phyloP scores from a whole-genome alignment of 2,888 invertebrate genomes.

The Leptinotarsa tumamoca region DNA sequence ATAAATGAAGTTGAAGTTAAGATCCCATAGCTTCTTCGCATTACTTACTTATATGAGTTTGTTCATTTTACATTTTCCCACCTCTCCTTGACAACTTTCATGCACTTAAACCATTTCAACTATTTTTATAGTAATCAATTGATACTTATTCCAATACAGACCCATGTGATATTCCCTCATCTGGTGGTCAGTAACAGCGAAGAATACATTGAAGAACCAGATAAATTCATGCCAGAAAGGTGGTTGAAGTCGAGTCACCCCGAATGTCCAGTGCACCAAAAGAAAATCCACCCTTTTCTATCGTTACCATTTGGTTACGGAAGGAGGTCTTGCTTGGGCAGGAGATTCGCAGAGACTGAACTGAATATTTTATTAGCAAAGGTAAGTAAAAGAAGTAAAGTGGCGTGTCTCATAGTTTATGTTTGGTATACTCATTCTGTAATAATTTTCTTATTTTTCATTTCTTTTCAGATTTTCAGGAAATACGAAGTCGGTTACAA shows the following conservation, averaged over 20 bases:
- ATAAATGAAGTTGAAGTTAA: too few species aligned
- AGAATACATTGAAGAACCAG: constrained; percentile 78
- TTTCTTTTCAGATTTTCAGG: constrained; percentile 74
- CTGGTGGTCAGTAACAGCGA: constrained; percentile 80
- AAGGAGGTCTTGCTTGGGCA: constrained; percentile 81
- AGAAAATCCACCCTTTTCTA: constrained; percentile 80
- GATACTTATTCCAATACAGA: constrained; percentile 68
- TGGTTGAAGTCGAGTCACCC: constrained; percentile 74
- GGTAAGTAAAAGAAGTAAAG: constrained; percentile 63
- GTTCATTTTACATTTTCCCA: too few species aligned
- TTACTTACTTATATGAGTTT: too few species aligned
- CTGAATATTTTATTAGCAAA: constrained; percentile 80
- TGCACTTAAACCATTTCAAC: too few species aligned
- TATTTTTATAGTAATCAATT: too few species aligned
- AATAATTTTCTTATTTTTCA: background rate
- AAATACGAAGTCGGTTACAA: constrained; percentile 78
- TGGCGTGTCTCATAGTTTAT: background rate
- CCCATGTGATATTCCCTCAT: constrained; percentile 83
- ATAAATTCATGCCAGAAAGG: constrained; percentile 79
- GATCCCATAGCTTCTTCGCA: too few species aligned
- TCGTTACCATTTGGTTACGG: constrained; percentile 83
- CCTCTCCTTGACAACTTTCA: too few species aligned
- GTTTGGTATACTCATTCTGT: background rate
- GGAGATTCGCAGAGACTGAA: constrained; percentile 85
- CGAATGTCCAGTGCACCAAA: constrained; percentile 58